These are phyloP conservation scores for Smittia aterrima DNA, from an alignment of 2,888 invertebrate species.

Conservation along the genomic window DNA sequence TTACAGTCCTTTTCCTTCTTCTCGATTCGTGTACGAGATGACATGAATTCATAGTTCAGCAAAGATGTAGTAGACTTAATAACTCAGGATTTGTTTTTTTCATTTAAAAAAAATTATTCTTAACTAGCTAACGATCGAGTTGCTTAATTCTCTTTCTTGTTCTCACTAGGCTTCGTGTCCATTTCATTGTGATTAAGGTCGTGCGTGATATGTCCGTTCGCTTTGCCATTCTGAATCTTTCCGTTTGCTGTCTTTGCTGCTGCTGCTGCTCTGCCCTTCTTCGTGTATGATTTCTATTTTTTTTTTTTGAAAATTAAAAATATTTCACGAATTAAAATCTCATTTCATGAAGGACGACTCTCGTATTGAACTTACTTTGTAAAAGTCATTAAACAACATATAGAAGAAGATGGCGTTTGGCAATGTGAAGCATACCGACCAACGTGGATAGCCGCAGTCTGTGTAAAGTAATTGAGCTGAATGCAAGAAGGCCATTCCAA, in stretches of 20 bases:
- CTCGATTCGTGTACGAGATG: too few relatives aligned
- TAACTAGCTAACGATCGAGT: too few relatives aligned
- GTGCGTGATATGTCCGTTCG: slow-evolving; percentile 44
- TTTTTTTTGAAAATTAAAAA: neutral
- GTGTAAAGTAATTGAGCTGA: slow-evolving; percentile 79
- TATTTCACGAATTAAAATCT: neutral
- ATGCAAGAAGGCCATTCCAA: slow-evolving; percentile 83
- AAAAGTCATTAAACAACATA: slow-evolving; percentile 88
- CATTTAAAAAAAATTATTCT: too few relatives aligned
- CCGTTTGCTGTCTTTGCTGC: neutral
- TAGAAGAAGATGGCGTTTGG: slow-evolving; percentile 92
- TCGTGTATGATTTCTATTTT: slow-evolving; percentile 36
- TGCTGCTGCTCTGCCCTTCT: slow-evolving; percentile 24
- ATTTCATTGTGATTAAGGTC: slow-evolving; percentile 44
- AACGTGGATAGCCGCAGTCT: slow-evolving; percentile 85
- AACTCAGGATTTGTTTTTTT: too few relatives aligned
- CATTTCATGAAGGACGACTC: neutral
- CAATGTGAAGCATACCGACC: slow-evolving; percentile 77
- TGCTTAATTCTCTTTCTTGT: slow-evolving; percentile 56
- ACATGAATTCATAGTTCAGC: too few relatives aligned
- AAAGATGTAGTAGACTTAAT: too few relatives aligned
- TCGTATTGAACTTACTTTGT: slow-evolving; percentile 55
- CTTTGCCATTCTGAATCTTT: slow-evolving; percentile 45
- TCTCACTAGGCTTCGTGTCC: slow-evolving; percentile 57
- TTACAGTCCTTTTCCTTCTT: too few relatives aligned